A percentile compares a stretch with the other conserved stretches of the same genome.
phyloP scores from a whole-genome alignment of 2,888 invertebrate genomes.

The Ochlodes sylvanus region DNA sequence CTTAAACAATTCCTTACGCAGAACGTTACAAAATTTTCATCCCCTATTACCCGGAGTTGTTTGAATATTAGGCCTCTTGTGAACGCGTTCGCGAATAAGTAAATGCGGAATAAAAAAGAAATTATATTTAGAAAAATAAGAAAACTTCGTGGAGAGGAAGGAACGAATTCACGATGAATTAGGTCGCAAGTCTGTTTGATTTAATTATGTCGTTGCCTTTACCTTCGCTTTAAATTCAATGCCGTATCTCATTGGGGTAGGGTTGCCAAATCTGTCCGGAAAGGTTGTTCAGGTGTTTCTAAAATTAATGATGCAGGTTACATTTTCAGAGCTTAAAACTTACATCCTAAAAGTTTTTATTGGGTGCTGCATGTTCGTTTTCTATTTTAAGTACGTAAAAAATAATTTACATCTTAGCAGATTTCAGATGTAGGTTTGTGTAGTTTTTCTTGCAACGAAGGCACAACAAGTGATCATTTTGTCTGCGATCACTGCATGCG shows the following conservation, averaged over 20 bases:
- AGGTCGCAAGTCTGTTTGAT: conserved; percentile 31
- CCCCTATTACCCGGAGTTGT: conserved; percentile 29
- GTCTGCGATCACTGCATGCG: too few species aligned
- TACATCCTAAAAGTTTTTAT: too few species aligned
- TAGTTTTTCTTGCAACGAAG: too few species aligned
- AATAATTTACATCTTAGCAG: too few species aligned
- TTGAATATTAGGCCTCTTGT: conserved; percentile 29
- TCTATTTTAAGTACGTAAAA: too few species aligned
- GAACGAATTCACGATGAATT: conserved; percentile 31
- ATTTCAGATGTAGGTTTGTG: too few species aligned
- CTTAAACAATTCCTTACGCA: conserved; percentile 13
- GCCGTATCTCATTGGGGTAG: conserved; percentile 24
- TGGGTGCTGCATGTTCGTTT: too few species aligned
- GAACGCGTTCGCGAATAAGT: conserved; percentile 19
- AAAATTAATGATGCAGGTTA: not conserved
- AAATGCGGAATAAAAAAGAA: conserved; percentile 21
- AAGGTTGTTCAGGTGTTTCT: conserved; percentile 4
- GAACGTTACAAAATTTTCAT: conserved; percentile 23
- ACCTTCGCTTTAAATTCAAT: conserved; percentile 29
- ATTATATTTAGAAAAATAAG: conserved; percentile 18
- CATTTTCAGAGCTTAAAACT: too few species aligned
- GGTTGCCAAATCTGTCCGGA: conserved; percentile 24
- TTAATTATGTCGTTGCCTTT: conserved; percentile 25
- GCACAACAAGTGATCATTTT: too few species aligned
- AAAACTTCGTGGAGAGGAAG: conserved; percentile 21